Base-by-base conservation (phyloP, 1,140 invertebrate species). In the Drosophila bocqueti region DNA sequence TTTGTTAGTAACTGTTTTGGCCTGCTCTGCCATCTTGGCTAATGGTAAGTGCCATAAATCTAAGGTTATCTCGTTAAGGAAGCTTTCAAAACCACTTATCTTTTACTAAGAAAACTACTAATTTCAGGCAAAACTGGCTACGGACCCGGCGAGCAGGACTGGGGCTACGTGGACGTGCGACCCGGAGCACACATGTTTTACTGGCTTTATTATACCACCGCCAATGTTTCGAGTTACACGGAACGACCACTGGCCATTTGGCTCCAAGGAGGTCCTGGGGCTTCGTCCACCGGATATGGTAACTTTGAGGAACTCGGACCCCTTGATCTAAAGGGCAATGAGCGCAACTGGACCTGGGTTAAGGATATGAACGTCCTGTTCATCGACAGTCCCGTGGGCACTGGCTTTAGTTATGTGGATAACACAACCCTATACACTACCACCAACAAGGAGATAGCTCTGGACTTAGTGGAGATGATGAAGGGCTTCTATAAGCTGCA, bases 381-480 rank as follows among this genome's bases (percentile, higher is more conserved):
- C 89, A 95, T 98, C 24, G 97, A 98, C 85, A 98, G 97, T 93
- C 97, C 97, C 2, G 97, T 98, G 4, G 97, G 97, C 43, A 95
- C 96, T 16, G 97, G 97, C 2, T 98, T 95, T 92, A 98, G 97
- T 93, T 97, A 97, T 85, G 96, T 96, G 0, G 95, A 96, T 18
- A 91, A 94, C 67, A 64, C 83, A 2, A 80, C 79, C 21, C 92
- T 94, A 21, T 93, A 95, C 49, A 94, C 95, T 5, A 95, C 93
- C 6, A 95, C 95, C 75, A 97, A 97, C 73, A 92, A 93, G 24
- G 93, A 97, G 94, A 97, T 98, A 26, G 97, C 96, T 2, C 47
- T 92, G 16, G 97, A 98, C 93, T 95, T 98, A 59, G 93, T 98
- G 0, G 94, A 94, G 43, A 93, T 97, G 16, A 94, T 98, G 79